Conservation (phyloP, 2,797 vertebrate species). For the Delichon dasypus region DNA sequence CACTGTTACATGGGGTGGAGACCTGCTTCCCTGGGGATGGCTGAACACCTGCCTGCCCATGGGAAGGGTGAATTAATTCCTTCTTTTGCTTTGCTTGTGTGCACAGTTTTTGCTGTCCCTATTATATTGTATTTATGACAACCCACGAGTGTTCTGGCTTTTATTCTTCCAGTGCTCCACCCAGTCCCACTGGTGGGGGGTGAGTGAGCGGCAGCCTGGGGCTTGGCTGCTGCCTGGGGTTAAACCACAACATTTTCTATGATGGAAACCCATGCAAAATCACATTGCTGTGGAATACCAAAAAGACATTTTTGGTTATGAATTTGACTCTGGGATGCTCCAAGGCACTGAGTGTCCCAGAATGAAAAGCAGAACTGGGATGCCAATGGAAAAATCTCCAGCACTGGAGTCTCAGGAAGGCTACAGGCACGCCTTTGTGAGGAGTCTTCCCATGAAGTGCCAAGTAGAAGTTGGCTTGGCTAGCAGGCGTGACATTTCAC, state of each 20-base stretch:
- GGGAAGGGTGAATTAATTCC: neutral
- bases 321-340: neutral
- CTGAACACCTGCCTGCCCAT: neutral
- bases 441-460: neutral
- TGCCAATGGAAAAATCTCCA: neutral
- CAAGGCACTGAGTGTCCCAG: neutral
- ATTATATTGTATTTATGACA: neutral
- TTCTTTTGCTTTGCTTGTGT: neutral
- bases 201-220: neutral
- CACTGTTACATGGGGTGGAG: neutral
- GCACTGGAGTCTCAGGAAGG: neutral
- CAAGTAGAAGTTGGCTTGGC: neutral
- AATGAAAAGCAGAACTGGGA: neutral
- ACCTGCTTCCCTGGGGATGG: neutral
- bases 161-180: neutral
- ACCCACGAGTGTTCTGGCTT: neutral
- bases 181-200: neutral
- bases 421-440: neutral
- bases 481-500: constrained; percentile 8
- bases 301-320: neutral
- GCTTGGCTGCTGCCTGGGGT: neutral
- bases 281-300: neutral
- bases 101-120: neutral
- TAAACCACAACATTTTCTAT: neutral
- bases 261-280: neutral